Evolutionary conservation across 2,113 vertebrate genomes (phyloP), one percentile per base, ranked within the genome.

Genomic region (Macquaria australasica): DNA sequence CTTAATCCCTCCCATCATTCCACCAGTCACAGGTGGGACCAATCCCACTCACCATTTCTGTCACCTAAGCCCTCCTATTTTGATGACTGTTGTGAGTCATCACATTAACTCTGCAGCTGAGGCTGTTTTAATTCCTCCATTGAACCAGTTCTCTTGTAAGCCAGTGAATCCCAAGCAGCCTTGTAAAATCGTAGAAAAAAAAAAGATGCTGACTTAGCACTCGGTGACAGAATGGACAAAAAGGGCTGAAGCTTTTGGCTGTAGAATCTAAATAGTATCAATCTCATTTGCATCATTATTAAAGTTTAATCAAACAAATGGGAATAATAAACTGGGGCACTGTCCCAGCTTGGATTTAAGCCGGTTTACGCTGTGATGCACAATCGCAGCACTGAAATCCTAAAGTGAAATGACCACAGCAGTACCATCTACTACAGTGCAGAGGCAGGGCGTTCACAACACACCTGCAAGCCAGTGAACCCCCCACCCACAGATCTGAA

Each of bases 251-350:
- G 58, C 39, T 64, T 68, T 69, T 53, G 74, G 74, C 69, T 56
- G 41, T 15, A 72, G 31, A 48, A 86, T 89, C 87, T 59, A 80
- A 88, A 86, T 43, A 55, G n/a, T 43, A 78, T 80, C 60, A 77
- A 76, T 83, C 62, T 67, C 5, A 63, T 86, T 73, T 79, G 37
- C 82, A 75, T 83, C 55, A 74, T 75, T 78, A 90, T 86, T 84
- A 88, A 84, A 82, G 64, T 82, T 88, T 75, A 87, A 92, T 82
- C 70, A 91, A 73, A 73, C 81, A 84, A 87, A 90, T 89, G 81
- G 75, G 83, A 80, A 66, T 79, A 79, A 79, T 72, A 64, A 89
- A 71, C 25, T 48, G 60, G 82, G 77, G 48, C 78, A 23, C 12
- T 23, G 48, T 31, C 78, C 64, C 34, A 70, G 11, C 12, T 31